Evolutionary conservation across 2,888 invertebrate species (phyloP).

Genomic region (Plagodis dolabraria): DNA sequence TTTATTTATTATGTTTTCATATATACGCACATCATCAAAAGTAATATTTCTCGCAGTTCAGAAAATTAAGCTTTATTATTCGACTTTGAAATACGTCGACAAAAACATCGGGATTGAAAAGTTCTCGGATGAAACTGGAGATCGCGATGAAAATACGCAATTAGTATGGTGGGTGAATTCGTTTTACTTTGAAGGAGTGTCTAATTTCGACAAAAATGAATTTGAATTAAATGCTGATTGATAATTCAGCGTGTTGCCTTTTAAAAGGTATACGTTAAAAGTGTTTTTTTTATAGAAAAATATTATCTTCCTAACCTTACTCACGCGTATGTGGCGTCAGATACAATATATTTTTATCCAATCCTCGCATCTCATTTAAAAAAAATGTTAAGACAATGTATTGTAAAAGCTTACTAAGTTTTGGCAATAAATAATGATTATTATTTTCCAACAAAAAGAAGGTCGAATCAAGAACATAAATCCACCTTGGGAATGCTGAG

Average conservation of each 20-base stretch:
- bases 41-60: constrained; percentile 36
- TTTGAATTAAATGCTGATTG: constrained; percentile 12
- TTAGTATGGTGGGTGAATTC: constrained; percentile 46
- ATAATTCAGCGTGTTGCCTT: constrained; percentile 10
- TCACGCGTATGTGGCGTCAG: too few species aligned
- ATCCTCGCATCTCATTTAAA: too few species aligned
- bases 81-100: constrained; percentile 41
- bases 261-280: constrained; percentile 2
- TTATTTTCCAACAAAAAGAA: too few species aligned
- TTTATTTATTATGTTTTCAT: constrained; percentile 43
- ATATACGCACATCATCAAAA: constrained; percentile 44
- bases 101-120: constrained; percentile 45
- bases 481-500: too few species aligned
- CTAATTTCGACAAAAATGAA: constrained; percentile 21
- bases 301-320: too few species aligned
- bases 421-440: too few species aligned
- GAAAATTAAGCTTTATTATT: constrained; percentile 43
- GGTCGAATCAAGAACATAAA: too few species aligned
- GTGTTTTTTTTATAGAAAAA: too few species aligned
- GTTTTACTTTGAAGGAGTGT: constrained; percentile 34
- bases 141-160: constrained; percentile 51
- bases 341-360: too few species aligned
- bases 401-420: too few species aligned
- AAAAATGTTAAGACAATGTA: too few species aligned
- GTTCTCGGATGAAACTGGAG: constrained; percentile 49